Percentiles rank a stretch among this genome's conserved stretches.
phyloP scores from a whole-genome alignment of 2,113 vertebrate species.

The Puma concolor region DNA sequence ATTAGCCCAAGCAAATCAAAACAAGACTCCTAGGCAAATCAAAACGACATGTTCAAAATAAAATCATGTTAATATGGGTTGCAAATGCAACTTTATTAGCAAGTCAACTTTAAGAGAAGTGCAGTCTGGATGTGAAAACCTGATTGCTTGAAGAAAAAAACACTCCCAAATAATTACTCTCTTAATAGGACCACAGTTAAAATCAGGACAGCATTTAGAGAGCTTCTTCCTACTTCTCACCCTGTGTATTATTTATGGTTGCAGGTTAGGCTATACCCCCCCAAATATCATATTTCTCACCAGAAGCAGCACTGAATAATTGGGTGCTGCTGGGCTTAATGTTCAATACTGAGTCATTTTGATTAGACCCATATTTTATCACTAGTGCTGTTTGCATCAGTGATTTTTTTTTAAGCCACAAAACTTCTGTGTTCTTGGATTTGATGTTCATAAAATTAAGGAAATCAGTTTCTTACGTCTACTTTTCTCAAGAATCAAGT shows the following conservation, averaged over 20 bases:
- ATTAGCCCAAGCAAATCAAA: slow-evolving; percentile 72
- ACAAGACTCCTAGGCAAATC: slow-evolving; percentile 68
- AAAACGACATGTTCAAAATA: slow-evolving; percentile 76
- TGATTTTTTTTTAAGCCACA: slow-evolving; percentile 54
- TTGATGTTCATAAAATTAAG: slow-evolving; percentile 64
- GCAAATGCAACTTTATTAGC: slow-evolving; percentile 73
- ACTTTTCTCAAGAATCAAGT: slow-evolving; percentile 38
- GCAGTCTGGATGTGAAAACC: neutral
- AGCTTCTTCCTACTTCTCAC: slow-evolving; percentile 54
- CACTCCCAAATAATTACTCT: neutral
- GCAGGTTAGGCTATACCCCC: slow-evolving; percentile 66
- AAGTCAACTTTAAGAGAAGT: slow-evolving; percentile 67
- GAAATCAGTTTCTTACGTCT: slow-evolving; percentile 49
- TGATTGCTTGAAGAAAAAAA: slow-evolving; percentile 56
- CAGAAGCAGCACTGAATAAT: slow-evolving; percentile 81
- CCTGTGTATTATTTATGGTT: slow-evolving; percentile 71
- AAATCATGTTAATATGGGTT: slow-evolving; percentile 57
- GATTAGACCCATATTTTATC: slow-evolving; percentile 84
- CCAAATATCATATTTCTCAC: slow-evolving; percentile 79
- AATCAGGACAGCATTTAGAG: slow-evolving; percentile 35
- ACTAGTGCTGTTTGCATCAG: slow-evolving; percentile 73
- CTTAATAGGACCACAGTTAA: slow-evolving; percentile 40
- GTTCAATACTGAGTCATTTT: slow-evolving; percentile 81
- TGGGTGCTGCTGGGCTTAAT: slow-evolving; percentile 77
- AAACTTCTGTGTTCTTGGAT: slow-evolving; percentile 40